Base-by-base conservation (phyloP, 2,797 vertebrate species). In the Borostomias antarcticus region DNA sequence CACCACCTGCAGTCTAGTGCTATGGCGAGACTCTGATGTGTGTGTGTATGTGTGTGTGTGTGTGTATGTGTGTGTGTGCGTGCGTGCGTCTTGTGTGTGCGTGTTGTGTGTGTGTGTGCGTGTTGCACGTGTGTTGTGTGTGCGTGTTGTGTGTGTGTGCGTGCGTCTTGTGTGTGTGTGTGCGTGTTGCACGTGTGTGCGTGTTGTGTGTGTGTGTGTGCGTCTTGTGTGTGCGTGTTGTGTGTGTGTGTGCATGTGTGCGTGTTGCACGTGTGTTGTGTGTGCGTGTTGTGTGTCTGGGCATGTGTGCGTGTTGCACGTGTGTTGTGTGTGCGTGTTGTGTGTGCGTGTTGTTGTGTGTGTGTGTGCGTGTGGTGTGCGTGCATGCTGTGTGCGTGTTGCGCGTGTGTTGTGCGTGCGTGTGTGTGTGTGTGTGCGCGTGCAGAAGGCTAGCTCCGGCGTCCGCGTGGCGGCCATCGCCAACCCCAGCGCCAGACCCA, bases 381-480 rank as follows among this genome's bases (percentile, higher is more conserved):
- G 29, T 47, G 62, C 13, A 8, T 40, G n/a, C n/a, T n/a, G n/a
- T n/a, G n/a, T n/a, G n/a, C n/a, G n/a, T n/a, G n/a, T n/a, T n/a
- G 13, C 56, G 35, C 33, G 35, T 56, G 33, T 43, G 7, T n/a
- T 47, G 51, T 65, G 25, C 25, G 52, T 65, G 33, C 23, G 33
- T 28, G 35, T n/a, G 26, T 59, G 54, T 50, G 26, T 33, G 48
- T 23, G 6, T 73, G 29, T 73, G 23, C 25, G 26, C 7, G 70
- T 84, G 54, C 87, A 99, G 98, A 95, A 94, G 88, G 89, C 88
- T 78, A 95, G 92, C 86, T 84, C 85, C 43, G 93, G 89, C 75
- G 82, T 92, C 61, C 95, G 96, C 25, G 33, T 99, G 40, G 96
- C 95, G 25, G 81, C 98, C 90, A 91, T 99, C 86, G 92, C 93